Evolutionary conservation across 2,113 vertebrate genomes (phyloP), one percentile per base, ranked within the genome.

Genomic region (Oostethus manadensis): DNA sequence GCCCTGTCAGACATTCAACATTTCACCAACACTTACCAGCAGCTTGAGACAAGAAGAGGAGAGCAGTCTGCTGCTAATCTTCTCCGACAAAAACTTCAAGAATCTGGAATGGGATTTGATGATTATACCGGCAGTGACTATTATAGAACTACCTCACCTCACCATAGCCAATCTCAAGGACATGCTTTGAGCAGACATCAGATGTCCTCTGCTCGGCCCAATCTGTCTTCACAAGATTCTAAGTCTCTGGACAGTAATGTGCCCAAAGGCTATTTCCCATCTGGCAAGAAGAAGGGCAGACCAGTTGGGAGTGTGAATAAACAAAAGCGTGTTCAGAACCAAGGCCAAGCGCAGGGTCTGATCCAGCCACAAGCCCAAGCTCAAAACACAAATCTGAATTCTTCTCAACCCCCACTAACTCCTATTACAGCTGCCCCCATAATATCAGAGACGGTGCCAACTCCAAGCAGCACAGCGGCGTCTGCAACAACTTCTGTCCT

Each of bases 271-370:
- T 99, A 99, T 82, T 99, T 99, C 71, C 96, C 97, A 29, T 98
- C 97, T 64, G 97, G 97, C 81, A 99, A 99, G 86, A 99, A 98
- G 79, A 98, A 97, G 80, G 96, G 96, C 44, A 88, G 97, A 61
- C 97, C 97, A 1, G 95, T 99, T 7, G 97, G 96, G 57, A 99
- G 97, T 0, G 96, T 99, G 61, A 99, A 98, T 81, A 98, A 99
- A 82, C 95, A 98, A 66, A 99, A 98, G 76, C 86, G 89, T 53
- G 77, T 79, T 23, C 88, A 89, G 74, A 78, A 45, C 62, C 87
- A 86, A 92, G 70, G 84, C 44, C 92, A 88, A 33, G 67, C 74
- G 1, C 82, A 71, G 88, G 66, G 86, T 4, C 91, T 84, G 33
- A 64, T 66, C 0, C 83, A 77, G 10, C 10, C 73, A 8, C 88